Base-by-base conservation (phyloP, 92 coral and sea anemone species). In the Heliopora coerulea region DNA sequence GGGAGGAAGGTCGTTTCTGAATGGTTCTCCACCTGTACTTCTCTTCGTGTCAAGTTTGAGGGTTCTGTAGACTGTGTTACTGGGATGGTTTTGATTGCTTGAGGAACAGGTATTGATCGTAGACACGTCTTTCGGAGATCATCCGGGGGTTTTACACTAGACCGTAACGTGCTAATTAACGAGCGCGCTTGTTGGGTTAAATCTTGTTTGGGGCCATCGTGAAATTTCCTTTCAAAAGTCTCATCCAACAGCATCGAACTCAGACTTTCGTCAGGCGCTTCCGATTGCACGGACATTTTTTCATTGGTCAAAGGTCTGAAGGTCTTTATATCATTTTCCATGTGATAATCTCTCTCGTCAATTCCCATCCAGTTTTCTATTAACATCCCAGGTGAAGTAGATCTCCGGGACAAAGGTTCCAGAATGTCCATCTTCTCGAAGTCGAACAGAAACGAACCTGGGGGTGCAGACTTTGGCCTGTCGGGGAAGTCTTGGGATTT, bases 401-500 rank as follows among this genome's bases (percentile, higher is more conserved):
- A 67, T 31, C 74, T 44, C 8, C 74, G 58, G 30, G 30, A 52
- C 4, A 67, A 29, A 34, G 74, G 74, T 32, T 67, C 59, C 28
- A 59, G 74, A n/a, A 44, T 27, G 54, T 67, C 59, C 59, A 67
- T 24, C 7, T 49, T 32, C 33, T 67, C 74, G 21, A 42, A 67
- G 54, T 67, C 34, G 28, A 67, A 67, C 7, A 27, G 31, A 26
- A 67, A 49, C 10, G 74, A 67, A n/a, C 74, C 74, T 11, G 74
- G 74, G 19, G 74, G 74, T 27, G 74, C 74, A 46, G 74, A 67
- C 34, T 32, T 67, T 30, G 57, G 74, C 9, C 74, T 49, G 25
- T 67, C 74, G 1, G 58, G 74, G 21, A 9, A 32, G 39, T 17
- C 34, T 30, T 26, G 40, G 34, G 39, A 19, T 49, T 49, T 67